Base-by-base conservation (phyloP, 35 echinoderm and acorn worm genomes). In the Stichopus chloronotus region DNA sequence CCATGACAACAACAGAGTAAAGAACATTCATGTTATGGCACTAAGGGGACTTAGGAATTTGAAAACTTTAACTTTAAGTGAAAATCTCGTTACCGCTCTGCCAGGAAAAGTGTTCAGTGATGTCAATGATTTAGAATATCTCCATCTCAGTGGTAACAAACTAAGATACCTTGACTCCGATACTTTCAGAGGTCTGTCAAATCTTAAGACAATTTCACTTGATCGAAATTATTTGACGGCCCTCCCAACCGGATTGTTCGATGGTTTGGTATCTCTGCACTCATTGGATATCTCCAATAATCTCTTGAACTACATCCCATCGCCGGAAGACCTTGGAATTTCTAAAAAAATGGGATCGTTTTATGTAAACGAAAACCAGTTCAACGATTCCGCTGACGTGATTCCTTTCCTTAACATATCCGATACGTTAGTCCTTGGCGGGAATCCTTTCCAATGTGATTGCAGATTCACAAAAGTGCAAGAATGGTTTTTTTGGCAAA, bases 371-470 rank as follows among this genome's bases (percentile, higher is more conserved):
- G 55, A 83, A 13, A 83, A 83, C 55, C 1, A 14, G 10, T 55
- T 83, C n/a, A 56, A 9, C n/a, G 53, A 53, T 0, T 83, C 80
- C 30, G n/a, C 10, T 6, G 55, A 0, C 8, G 14, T 83, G 6
- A 13, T 83, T 19, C 52, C 9, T 16, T 83, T 55, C 14, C 80
- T 83, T 83, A 19, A 56, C 8, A 55, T 55, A 5, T 83, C 80
- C 14, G 13, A 19, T 83, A 10, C n/a, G n/a, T 83, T 83, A 56
- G 7, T 52, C 17, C 54, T 83, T 56, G 80, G 53, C 0, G 80
- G 80, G 55, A 83, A 83, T 43, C 80, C 80, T 57, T 83, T 83
- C 16, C 17, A 4, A 19, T 83, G 80, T 83, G 19, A 83, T 16
- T 83, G 80, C 14, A 56, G 19, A 12, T 83, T 83, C 55, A 13